Evolutionary conservation across 2,797 vertebrate species (phyloP).

Genomic region (Eleutherodactylus coqui): DNA sequence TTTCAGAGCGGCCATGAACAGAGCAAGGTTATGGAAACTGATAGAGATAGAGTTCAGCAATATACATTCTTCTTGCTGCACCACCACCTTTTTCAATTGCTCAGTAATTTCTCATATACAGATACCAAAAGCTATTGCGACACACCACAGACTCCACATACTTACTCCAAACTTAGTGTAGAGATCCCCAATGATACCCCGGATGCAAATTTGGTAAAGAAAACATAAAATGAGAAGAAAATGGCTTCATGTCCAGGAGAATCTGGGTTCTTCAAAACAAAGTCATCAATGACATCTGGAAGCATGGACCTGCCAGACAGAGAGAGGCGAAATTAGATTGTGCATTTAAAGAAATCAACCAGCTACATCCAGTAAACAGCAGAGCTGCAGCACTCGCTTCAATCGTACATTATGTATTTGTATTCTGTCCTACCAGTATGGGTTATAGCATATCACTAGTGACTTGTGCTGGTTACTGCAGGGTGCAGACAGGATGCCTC

Average conservation of each 20-base stretch:
- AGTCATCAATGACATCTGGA: slow-evolving; percentile 94
- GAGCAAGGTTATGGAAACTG: no score
- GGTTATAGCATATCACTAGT: no score
- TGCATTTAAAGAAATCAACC: neutral
- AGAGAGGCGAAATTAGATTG: neutral
- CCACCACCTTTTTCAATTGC: neutral
- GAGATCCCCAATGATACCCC: slow-evolving; percentile 94
- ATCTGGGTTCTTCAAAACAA: slow-evolving; percentile 87
- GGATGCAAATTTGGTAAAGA: slow-evolving; percentile 98
- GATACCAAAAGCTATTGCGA: neutral
- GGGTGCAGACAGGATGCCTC: no score
- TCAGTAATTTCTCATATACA: neutral
- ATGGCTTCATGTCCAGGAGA: slow-evolving; percentile 90
- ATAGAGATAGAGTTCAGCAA: no score
- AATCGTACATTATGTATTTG: neutral
- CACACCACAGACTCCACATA: slow-evolving; percentile 1
- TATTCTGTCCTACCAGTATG: neutral
- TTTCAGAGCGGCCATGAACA: no score
- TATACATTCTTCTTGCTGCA: neutral
- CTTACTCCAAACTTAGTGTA: slow-evolving; percentile 96
- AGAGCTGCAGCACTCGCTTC: neutral
- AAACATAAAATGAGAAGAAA: slow-evolving; percentile 98
- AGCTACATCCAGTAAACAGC: neutral
- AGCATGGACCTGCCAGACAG: slow-evolving; percentile 89
- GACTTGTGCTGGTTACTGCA: no score